phyloP scores from a whole-genome alignment of 2,888 invertebrate species.

The Bunonema sp. region DNA sequence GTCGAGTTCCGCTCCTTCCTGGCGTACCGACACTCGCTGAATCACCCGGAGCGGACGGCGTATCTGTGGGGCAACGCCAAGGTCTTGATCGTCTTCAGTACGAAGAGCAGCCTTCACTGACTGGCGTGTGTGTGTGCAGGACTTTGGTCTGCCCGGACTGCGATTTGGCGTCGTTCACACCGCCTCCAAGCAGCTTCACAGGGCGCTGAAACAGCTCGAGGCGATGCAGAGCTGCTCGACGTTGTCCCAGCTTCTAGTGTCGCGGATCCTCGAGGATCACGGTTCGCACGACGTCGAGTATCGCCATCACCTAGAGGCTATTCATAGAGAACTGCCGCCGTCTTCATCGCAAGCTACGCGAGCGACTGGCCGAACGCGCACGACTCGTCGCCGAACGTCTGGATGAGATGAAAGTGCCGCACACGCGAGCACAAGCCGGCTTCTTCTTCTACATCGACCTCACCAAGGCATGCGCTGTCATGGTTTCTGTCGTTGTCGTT shows the following conservation, averaged over 20 bases:
- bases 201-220: slow-evolving; percentile 15
- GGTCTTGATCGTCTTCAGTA: slow-evolving; percentile 9
- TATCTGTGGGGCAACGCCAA: slow-evolving; percentile 43
- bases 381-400: slow-evolving; percentile 14
- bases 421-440: slow-evolving; percentile 12
- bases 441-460: slow-evolving; percentile 21
- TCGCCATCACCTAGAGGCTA: not conserved
- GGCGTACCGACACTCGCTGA: slow-evolving; percentile 14
- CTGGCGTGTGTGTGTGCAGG: slow-evolving; percentile 5
- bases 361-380: too few species aligned
- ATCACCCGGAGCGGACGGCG: slow-evolving; percentile 11
- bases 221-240: slow-evolving; percentile 21
- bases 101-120: not conserved
- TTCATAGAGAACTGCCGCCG: slow-evolving; percentile 9
- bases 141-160: slow-evolving; percentile 25
- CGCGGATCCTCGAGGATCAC: slow-evolving; percentile 14
- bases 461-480: slow-evolving; percentile 12
- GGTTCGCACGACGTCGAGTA: slow-evolving; percentile 6
- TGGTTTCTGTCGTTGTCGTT: too few species aligned
- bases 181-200: slow-evolving; percentile 11
- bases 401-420: slow-evolving; percentile 12
- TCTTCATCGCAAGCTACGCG: slow-evolving; percentile 15
- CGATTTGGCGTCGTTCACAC: slow-evolving; percentile 18
- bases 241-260: slow-evolving; percentile 19
- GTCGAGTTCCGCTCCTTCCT: slow-evolving; percentile 14